phyloP scores from a whole-genome alignment of 2,797 vertebrate species.

The Protonibea diacanthus region DNA sequence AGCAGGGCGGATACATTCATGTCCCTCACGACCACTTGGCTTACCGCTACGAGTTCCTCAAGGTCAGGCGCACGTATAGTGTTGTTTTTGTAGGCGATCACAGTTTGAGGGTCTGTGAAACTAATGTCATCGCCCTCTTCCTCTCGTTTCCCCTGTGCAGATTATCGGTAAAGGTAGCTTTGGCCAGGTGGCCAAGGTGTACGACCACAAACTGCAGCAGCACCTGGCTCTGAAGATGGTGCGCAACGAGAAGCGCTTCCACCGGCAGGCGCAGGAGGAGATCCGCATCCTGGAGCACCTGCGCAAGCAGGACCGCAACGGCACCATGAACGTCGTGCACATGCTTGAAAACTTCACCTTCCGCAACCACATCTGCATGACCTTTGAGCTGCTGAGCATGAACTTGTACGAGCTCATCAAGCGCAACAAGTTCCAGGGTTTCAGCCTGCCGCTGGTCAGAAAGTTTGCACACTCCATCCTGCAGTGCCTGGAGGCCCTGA shows the following conservation, averaged over 20 bases:
- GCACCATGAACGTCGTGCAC: constrained; percentile 96
- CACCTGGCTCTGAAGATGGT: constrained; percentile 99
- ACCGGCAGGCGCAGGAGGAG: constrained; percentile 96
- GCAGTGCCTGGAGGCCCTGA: constrained; percentile 95
- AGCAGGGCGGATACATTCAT: constrained; percentile 95
- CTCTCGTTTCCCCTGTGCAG: constrained; percentile 77
- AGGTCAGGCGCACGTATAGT: constrained; percentile 74
- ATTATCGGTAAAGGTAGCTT: constrained; percentile 99
- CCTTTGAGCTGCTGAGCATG: constrained; percentile 97
- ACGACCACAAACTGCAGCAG: constrained; percentile 96
- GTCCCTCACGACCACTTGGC: constrained; percentile 97
- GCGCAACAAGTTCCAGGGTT: constrained; percentile 98
- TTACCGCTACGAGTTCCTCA: constrained; percentile 97
- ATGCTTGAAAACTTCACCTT: constrained; percentile 99
- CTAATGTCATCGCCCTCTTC: not conserved
- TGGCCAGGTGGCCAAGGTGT: constrained; percentile 97
- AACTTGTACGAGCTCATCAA: constrained; percentile 99
- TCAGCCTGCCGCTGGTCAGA: constrained; percentile 94
- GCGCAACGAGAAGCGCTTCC: constrained; percentile 97
- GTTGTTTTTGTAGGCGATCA: not conserved
- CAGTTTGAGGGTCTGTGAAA: not conserved
- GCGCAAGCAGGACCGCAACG: constrained; percentile 95
- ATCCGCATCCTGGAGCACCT: constrained; percentile 98
- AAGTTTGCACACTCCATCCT: constrained; percentile 98
- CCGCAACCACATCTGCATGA: constrained; percentile 98